Evolutionary conservation across 30 jellyfish, hydroid and myxozoan genomes (phyloP).

Genomic region (Hydractinia echinata): DNA sequence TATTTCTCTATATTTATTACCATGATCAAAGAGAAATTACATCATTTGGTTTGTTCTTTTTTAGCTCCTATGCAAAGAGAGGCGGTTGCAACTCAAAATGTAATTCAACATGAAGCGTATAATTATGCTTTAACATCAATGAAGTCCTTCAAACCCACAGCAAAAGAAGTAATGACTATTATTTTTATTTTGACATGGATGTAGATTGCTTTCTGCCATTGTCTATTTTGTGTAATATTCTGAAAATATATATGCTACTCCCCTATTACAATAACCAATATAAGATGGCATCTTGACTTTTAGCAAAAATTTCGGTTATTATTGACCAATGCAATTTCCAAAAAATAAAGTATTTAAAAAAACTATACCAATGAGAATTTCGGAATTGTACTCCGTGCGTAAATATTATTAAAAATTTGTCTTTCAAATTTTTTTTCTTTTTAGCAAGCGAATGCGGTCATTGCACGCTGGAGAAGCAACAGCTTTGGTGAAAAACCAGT

Average conservation of each 20-base stretch:
- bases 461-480: constrained; percentile 84
- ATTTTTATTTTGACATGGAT: too few relatives aligned
- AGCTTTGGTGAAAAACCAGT: constrained; percentile 73
- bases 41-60: neutral
- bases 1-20: neutral
- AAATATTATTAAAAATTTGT: too few relatives aligned
- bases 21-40: neutral
- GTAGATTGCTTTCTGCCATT: too few relatives aligned
- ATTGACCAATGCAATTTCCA: too few relatives aligned
- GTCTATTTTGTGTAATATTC: too few relatives aligned
- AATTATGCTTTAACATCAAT: constrained; percentile 75
- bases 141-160: constrained; percentile 58
- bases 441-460: constrained; percentile 85
- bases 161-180: constrained; percentile 10
- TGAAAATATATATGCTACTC: too few relatives aligned
- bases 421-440: neutral
- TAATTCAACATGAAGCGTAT: constrained; percentile 75
- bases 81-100: constrained; percentile 59
- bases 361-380: too few relatives aligned
- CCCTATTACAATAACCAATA: too few relatives aligned
- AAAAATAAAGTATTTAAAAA: too few relatives aligned
- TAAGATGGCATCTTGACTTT: too few relatives aligned
- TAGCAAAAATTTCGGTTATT: too few relatives aligned
- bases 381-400: too few relatives aligned
- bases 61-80: constrained; percentile 73